These are phyloP conservation scores for Aurelia sp. DNA, from an alignment of 30 jellyfish, hydroid and myxozoan genomes.

Conservation along the genomic window DNA sequence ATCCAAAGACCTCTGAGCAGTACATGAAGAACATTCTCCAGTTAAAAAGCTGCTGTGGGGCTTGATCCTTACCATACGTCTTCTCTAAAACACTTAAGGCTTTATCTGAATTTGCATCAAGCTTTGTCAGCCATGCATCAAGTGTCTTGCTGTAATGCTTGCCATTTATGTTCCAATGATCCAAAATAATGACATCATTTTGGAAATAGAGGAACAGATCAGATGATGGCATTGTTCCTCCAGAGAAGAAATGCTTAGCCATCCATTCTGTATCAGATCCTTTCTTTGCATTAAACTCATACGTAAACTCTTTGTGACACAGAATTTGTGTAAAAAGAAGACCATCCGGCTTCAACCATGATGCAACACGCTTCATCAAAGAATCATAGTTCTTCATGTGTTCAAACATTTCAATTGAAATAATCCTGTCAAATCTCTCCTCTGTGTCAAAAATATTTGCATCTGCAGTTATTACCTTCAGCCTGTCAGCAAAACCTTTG, in stretches of 20 bases:
- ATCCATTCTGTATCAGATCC: slow-evolving; percentile 78
- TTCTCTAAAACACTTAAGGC: slow-evolving; percentile 50
- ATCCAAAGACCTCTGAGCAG: slow-evolving; percentile 75
- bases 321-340: slow-evolving; percentile 75
- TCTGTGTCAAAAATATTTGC: slow-evolving; percentile 74
- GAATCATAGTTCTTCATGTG: slow-evolving; percentile 85
- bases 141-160: slow-evolving; percentile 78
- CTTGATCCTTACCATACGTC: slow-evolving; percentile 70
- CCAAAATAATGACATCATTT: slow-evolving; percentile 55
- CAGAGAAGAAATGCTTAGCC: slow-evolving; percentile 84
- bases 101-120: slow-evolving; percentile 63
- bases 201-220: slow-evolving; percentile 84
- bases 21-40: slow-evolving; percentile 87
- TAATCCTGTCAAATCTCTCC: slow-evolving; percentile 78
- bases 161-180: slow-evolving; percentile 91
- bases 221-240: slow-evolving; percentile 88
- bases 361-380: slow-evolving; percentile 75
- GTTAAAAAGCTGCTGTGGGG: slow-evolving; percentile 69
- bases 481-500: slow-evolving; percentile 55
- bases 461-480: slow-evolving; percentile 84
- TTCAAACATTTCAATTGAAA: slow-evolving; percentile 94
- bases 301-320: slow-evolving; percentile 79
- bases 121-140: slow-evolving; percentile 79
- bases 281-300: slow-evolving; percentile 62
- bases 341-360: slow-evolving; percentile 86